Evolutionary conservation across 2,888 invertebrate species (phyloP).

Genomic region (Xestia rhomboidea): DNA sequence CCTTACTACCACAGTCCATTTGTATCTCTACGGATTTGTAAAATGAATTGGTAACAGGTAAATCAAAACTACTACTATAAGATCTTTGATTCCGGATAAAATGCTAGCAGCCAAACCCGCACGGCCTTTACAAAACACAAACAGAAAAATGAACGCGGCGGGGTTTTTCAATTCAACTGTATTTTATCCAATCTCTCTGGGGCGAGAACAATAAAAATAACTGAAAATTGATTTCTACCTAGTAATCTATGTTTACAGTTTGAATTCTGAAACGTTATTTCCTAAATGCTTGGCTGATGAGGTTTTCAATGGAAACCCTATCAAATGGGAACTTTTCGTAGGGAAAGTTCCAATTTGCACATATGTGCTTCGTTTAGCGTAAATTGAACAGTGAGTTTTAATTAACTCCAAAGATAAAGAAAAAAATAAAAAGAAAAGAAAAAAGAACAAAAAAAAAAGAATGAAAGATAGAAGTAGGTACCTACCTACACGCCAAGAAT

Average conservation of each 20-base stretch:
- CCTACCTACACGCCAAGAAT: too few species aligned
- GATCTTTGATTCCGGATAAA: not conserved
- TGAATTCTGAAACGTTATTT: slow-evolving; percentile 1
- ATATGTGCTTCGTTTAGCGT: not conserved
- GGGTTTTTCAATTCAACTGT: slow-evolving; percentile 19
- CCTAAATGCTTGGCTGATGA: not conserved
- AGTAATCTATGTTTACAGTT: not conserved
- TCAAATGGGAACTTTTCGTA: not conserved
- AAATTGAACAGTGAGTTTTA: not conserved
- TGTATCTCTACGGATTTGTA: not conserved
- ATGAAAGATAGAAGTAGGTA: too few species aligned
- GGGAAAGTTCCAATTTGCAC: too few species aligned
- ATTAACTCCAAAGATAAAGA: not conserved
- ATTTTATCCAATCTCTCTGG: slow-evolving; percentile 5
- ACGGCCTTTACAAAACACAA: not conserved
- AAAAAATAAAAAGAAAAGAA: too few species aligned
- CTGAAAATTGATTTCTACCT: not conserved
- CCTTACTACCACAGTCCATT: not conserved
- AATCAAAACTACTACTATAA: not conserved
- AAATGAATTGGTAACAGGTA: not conserved
- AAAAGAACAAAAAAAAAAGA: too few species aligned
- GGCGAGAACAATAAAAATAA: not conserved
- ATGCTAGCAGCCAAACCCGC: not conserved
- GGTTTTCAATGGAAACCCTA: not conserved
- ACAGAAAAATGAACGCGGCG: slow-evolving; percentile 6